A percentile compares a stretch with the other conserved stretches of the same genome.
These are phyloP conservation scores for Nibea albiflora DNA, from an alignment of 2,113 vertebrate species.

Conservation along the genomic window DNA sequence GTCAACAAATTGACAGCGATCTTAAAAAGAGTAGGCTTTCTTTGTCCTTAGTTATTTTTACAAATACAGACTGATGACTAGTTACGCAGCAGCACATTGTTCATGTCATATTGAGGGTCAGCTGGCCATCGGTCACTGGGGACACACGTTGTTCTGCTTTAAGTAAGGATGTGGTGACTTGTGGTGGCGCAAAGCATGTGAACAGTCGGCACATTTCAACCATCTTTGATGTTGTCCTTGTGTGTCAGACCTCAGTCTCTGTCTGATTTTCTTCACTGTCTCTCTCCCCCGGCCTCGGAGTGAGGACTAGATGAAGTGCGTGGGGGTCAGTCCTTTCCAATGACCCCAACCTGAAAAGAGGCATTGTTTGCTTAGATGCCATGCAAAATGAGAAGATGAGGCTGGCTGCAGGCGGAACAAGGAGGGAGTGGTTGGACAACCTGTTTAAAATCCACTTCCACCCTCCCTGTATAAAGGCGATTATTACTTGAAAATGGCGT, in stretches of 20 bases:
- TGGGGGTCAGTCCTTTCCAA: slow-evolving; percentile 37
- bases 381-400: slow-evolving; percentile 48
- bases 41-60: too few species aligned
- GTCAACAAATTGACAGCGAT: background rate
- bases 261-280: background rate
- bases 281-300: slow-evolving; percentile 19
- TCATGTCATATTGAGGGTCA: background rate
- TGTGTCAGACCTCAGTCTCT: slow-evolving; percentile 8
- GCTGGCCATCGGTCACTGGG: too few species aligned
- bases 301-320: slow-evolving; percentile 59
- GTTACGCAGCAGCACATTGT: background rate
- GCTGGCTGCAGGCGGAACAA: slow-evolving; percentile 26
- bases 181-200: background rate
- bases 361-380: slow-evolving; percentile 68
- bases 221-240: background rate
- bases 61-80: background rate
- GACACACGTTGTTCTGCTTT: background rate
- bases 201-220: background rate
- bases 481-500: slow-evolving; percentile 13
- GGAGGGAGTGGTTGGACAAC: slow-evolving; percentile 29
- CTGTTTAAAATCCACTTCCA: slow-evolving; percentile 43
- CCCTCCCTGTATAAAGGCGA: background rate
- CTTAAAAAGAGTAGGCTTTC: too few species aligned
- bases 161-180: background rate
- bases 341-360: slow-evolving; percentile 60